Evolutionary conservation across 2,888 invertebrate genomes (phyloP).

Genomic region (Folsomia candida): DNA sequence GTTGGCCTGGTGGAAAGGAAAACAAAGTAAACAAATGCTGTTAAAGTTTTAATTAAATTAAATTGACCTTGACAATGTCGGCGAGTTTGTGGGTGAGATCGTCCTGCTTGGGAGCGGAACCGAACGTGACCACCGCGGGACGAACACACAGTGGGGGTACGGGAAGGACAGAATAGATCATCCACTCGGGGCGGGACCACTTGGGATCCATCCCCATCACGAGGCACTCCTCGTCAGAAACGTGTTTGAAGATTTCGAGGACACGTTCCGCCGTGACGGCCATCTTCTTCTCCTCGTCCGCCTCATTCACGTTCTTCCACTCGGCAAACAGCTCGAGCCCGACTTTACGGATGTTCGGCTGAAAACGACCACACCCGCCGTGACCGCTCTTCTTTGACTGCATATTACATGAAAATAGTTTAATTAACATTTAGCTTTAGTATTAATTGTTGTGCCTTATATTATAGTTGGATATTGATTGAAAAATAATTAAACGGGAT

Average conservation of each 20-base stretch:
- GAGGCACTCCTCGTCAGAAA: constrained; percentile 95
- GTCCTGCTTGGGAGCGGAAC: constrained; percentile 94
- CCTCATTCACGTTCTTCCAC: constrained; percentile 98
- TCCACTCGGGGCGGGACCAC: constrained; percentile 98
- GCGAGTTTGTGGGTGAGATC: constrained; percentile 98
- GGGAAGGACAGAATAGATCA: constrained; percentile 95
- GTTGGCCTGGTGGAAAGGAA: no score
- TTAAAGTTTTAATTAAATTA: no score
- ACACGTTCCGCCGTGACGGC: constrained; percentile 90
- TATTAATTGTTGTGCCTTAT: no score
- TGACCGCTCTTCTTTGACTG: constrained; percentile 67
- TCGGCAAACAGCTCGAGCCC: constrained; percentile 94
- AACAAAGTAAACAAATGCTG: no score
- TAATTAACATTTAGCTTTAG: no score
- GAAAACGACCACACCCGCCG: constrained; percentile 97
- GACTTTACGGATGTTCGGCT: constrained; percentile 83
- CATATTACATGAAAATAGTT: no score
- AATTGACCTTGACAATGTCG: constrained; percentile 97
- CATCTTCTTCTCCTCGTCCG: constrained; percentile 95
- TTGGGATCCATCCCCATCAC: constrained; percentile 99
- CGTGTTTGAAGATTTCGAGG: constrained; percentile 93
- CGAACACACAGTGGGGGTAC: constrained; percentile 95
- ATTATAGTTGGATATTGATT: no score
- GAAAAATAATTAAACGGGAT: not conserved
- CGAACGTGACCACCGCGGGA: constrained; percentile 98